A percentile compares a stretch with the other conserved stretches of the same genome.
These are phyloP conservation scores for Epinephelus coioides DNA, from an alignment of 2,797 vertebrate genomes.

Conservation along the genomic window DNA sequence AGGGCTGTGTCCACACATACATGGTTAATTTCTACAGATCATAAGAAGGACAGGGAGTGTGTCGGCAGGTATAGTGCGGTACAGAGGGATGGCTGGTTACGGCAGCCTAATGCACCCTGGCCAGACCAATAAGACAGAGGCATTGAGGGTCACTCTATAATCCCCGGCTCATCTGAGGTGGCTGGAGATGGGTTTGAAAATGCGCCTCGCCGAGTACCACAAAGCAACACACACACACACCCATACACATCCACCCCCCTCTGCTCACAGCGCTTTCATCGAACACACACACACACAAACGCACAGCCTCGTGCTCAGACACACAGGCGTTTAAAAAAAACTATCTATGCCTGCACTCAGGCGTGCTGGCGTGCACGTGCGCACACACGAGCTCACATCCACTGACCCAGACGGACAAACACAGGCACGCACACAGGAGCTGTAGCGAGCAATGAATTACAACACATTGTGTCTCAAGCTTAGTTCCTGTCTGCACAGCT, in stretches of 20 bases:
- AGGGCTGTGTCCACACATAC: background rate
- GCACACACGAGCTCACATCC: conserved; percentile 48
- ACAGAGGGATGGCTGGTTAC: conserved; percentile 88
- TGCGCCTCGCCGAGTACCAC: conserved; percentile 93
- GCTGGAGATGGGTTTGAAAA: conserved; percentile 95
- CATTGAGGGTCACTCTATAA: conserved; percentile 98
- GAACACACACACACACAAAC: conserved; percentile 49
- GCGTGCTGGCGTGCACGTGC: conserved; percentile 55
- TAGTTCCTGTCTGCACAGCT: conserved; percentile 82
- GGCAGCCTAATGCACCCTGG: conserved; percentile 94
- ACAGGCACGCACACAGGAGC: conserved; percentile 74
- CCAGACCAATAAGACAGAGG: conserved; percentile 98
- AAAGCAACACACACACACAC: conserved; percentile 89
- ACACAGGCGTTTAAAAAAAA: conserved; percentile 62
- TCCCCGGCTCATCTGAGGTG: conserved; percentile 97
- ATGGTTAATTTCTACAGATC: conserved; percentile 35
- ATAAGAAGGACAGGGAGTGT: conserved; percentile 17
- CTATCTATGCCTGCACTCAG: conserved; percentile 68
- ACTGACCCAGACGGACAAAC: conserved; percentile 81
- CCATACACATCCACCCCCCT: conserved; percentile 60
- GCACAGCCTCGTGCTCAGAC: conserved; percentile 60
- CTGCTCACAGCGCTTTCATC: conserved; percentile 88
- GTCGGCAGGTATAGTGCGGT: conserved; percentile 41
- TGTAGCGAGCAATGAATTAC: conserved; percentile 96
- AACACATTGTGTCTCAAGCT: conserved; percentile 90